These are phyloP conservation scores for Natator depressus DNA, from an alignment of 2,113 vertebrate genomes.

Conservation along the genomic window DNA sequence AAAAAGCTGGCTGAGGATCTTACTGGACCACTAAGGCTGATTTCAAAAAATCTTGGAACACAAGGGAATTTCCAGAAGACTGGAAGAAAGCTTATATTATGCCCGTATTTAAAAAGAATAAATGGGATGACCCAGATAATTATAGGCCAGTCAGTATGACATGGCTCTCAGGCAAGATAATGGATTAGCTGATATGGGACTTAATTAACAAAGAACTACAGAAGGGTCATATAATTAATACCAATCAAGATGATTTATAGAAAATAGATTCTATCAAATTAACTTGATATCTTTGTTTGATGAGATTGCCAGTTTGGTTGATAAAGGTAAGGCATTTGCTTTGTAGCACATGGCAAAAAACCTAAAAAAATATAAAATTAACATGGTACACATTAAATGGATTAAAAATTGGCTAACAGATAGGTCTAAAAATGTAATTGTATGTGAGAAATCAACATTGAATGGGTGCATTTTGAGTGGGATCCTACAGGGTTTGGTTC, in stretches of 20 bases:
- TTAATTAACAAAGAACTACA: not conserved
- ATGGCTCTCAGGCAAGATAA: not conserved
- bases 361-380: not conserved
- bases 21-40: not conserved
- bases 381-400: not conserved
- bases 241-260: not conserved
- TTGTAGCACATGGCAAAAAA: not conserved
- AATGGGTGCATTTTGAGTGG: not conserved
- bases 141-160: not conserved
- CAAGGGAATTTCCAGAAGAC: not conserved
- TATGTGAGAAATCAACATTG: not conserved
- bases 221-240: not conserved
- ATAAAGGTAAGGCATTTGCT: not conserved
- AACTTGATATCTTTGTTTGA: not conserved
- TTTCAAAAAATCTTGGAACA: not conserved
- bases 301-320: not conserved
- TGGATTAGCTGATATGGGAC: not conserved
- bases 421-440: not conserved
- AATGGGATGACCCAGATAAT: not conserved
- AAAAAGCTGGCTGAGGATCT: not conserved
- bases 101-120: not conserved
- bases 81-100: not conserved
- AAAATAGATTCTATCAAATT: not conserved
- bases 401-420: not conserved
- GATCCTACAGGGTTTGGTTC: not conserved